Percentiles rank a stretch among this genome's conserved stretches.
Evolutionary conservation across 2,888 invertebrate genomes (phyloP).

Genomic region (Shargacucullia verbasci): DNA sequence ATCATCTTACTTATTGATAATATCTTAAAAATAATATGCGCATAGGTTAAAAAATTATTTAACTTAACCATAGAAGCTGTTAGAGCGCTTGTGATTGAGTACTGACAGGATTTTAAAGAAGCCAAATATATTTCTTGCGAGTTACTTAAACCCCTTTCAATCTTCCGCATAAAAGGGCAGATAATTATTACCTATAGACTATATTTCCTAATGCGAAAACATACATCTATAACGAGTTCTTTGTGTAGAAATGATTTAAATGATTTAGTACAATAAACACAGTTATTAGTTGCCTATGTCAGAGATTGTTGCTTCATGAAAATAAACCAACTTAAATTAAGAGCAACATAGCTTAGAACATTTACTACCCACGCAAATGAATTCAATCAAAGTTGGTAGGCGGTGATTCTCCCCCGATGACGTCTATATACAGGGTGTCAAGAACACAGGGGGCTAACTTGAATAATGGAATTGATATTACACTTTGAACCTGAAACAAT

Average conservation of each 20-base stretch:
- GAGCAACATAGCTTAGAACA: slow-evolving; percentile 22
- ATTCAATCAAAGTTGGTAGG: slow-evolving; percentile 44
- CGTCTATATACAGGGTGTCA: too few relatives aligned
- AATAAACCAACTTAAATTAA: slow-evolving; percentile 39
- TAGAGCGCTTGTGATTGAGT: too few relatives aligned
- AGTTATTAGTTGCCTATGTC: slow-evolving; percentile 26
- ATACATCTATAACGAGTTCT: slow-evolving; percentile 34
- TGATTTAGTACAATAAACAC: slow-evolving; percentile 23
- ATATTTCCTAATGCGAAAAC: slow-evolving; percentile 34
- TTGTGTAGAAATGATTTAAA: slow-evolving; percentile 29
- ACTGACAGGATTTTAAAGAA: too few relatives aligned
- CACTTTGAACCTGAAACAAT: not conserved
- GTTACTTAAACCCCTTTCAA: too few relatives aligned
- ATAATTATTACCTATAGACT: slow-evolving; percentile 32
- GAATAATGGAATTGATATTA: not conserved
- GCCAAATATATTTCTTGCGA: too few relatives aligned
- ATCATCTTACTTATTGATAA: too few relatives aligned
- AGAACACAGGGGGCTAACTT: not conserved
- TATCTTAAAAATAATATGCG: too few relatives aligned
- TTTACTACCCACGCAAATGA: slow-evolving; percentile 44
- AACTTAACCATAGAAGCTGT: too few relatives aligned
- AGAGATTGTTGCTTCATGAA: slow-evolving; percentile 27
- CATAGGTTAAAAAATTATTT: too few relatives aligned
- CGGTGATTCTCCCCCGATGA: slow-evolving; percentile 1
- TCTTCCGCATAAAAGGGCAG: slow-evolving; percentile 14